Evolutionary conservation across 2,888 invertebrate genomes (phyloP).

Genomic region (Philereme vetulata): DNA sequence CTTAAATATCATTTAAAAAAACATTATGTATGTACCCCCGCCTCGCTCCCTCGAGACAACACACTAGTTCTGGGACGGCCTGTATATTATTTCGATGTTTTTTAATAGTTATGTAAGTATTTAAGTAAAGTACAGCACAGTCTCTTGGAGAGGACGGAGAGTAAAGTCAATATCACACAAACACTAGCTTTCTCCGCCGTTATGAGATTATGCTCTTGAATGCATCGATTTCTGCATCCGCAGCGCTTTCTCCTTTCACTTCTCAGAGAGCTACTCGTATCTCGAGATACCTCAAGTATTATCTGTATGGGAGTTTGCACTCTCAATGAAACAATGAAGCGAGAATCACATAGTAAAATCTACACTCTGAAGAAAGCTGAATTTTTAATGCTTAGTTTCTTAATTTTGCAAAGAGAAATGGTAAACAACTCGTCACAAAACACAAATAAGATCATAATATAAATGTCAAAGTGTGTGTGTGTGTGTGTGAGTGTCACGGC

Average conservation of each 20-base stretch:
- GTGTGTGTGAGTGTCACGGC: too few species aligned
- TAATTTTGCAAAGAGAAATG: background rate
- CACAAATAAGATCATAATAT: too few species aligned
- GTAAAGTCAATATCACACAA: background rate
- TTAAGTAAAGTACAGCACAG: too few species aligned
- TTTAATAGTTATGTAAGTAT: too few species aligned
- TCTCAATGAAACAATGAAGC: conserved; percentile 18
- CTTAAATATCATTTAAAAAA: too few species aligned
- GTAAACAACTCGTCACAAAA: background rate
- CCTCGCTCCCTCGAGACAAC: too few species aligned
- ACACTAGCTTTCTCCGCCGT: conserved; percentile 17
- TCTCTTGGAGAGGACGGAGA: too few species aligned
- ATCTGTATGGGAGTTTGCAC: conserved; percentile 18
- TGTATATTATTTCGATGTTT: too few species aligned
- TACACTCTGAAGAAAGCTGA: conserved; percentile 13
- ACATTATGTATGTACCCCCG: too few species aligned
- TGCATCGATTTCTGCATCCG: conserved; percentile 18
- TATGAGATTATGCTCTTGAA: conserved; percentile 15
- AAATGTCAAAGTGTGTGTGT: too few species aligned
- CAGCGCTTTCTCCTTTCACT: conserved; percentile 37
- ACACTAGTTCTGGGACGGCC: too few species aligned
- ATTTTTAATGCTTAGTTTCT: conserved; percentile 15
- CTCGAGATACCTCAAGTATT: background rate
- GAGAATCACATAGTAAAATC: conserved; percentile 27
- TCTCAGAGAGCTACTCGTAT: conserved; percentile 7